Evolutionary conservation across 2,888 invertebrate genomes (phyloP), one percentile per base, ranked within the genome.

Genomic region (Smittia sp.): DNA sequence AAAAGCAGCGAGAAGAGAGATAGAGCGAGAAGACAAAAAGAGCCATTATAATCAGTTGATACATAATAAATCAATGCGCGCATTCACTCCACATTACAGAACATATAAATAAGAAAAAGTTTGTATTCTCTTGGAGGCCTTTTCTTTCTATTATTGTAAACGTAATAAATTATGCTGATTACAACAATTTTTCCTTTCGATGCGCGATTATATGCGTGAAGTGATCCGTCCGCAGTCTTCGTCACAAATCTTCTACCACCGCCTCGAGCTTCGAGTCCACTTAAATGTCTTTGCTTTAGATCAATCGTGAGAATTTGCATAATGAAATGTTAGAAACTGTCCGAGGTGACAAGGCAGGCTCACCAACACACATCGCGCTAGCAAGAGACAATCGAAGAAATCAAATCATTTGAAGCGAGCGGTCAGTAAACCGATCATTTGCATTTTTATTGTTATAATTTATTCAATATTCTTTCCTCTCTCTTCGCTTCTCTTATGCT

Each of bases 371-470:
- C 32, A 32, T 6, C 32, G 32, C n/a, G n/a, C n/a, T 39, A 9
- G 39, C 4, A 15, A 15, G 11, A 15, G 24, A 58, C 22, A 24
- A 25, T 63, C 20, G 20, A 63, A 63, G 27, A 27, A 63, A 46
- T 46, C 27, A 63, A 25, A 63, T 63, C 27, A 27, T 63, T 58
- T 63, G 27, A 24, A 25, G 27, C 68, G 70, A 74, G 74, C 74
- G 74, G 74, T 74, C 74, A 74, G 73, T 75, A 75, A 75, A 74
- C 75, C 74, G 69, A 62, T 75, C 75, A 75, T 75, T 75, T 75
- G 73, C 73, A 75, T 74, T 74, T 74, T 73, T 73, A 72, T 72
- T 72, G 72, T 72, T 72, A 62, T 72, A 72, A 72, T 72, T 69
- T 69, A 69, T 69, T 69, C 46, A 24, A 9, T 39, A 27, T 54